These are phyloP conservation scores for Idris sp. DNA, from an alignment of 1,140 invertebrate species.

Conservation along the genomic window DNA sequence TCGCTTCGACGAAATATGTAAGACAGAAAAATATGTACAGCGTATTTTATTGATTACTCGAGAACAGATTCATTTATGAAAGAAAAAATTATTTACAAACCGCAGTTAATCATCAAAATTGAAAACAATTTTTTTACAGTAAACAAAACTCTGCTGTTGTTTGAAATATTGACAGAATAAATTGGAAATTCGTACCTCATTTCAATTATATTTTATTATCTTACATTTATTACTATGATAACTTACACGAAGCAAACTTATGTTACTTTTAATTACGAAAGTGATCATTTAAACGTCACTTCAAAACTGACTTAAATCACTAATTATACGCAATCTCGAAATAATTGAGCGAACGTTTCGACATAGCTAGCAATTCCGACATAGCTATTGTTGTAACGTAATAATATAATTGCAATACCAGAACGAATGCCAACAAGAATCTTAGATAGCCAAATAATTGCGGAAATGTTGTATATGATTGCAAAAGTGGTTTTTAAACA, in stretches of 20 bases:
- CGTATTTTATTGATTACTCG: constrained; percentile 1
- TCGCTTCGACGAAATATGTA: constrained; percentile 1
- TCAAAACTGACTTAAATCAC: constrained; percentile 12
- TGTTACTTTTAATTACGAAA: constrained; percentile 11
- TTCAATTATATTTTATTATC: too few species aligned
- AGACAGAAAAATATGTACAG: constrained; percentile 5
- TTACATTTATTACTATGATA: too few species aligned
- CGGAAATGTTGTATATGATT: constrained; percentile 9
- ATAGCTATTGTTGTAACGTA: constrained; percentile 21
- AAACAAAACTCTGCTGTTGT: too few species aligned
- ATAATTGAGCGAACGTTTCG: constrained; percentile 13
- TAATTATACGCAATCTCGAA: constrained; percentile 20
- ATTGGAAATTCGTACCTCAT: too few species aligned
- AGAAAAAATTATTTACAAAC: too few species aligned
- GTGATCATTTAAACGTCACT: constrained; percentile 19
- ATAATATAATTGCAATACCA: constrained; percentile 16
- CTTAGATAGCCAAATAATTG: constrained; percentile 18
- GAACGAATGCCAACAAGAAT: constrained; percentile 19
- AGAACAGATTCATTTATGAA: not conserved
- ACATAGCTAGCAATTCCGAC: constrained; percentile 14
- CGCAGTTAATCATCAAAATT: too few species aligned
- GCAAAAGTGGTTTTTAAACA: too few species aligned
- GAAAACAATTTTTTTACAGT: too few species aligned
- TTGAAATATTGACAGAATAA: too few species aligned
- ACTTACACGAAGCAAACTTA: too few species aligned